Base-by-base conservation (phyloP, 2,797 vertebrate species). In the Antennarius maculatus region DNA sequence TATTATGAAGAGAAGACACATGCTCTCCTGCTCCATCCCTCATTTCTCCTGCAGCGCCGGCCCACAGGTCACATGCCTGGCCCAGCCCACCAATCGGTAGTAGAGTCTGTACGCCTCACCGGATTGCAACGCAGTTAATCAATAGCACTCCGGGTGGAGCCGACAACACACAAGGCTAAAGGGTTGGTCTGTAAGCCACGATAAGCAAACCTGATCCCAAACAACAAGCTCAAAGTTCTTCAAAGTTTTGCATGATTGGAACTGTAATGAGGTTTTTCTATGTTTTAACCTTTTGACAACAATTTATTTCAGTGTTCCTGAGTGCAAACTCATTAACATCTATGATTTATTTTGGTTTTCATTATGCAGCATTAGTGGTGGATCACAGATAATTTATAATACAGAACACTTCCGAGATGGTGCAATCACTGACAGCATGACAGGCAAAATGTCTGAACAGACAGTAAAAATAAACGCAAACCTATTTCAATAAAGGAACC, bases 1-100 rank as follows among this genome's bases (percentile, higher is more conserved):
- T 77, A 83, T 84, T 79, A 86, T 34, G 71, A 78, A 60, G 70
- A 66, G 83, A 67, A 84, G 75, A 82, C 39, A 28, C 88, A 90
- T 90, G 88, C 89, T 89, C 79, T 88, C 80, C 81, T 71, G 81
- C 74, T 61, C 54, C 72, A 67, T 78, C 75, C 69, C 74, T 63
- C 18, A 1, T 64, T 69, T 62, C 69, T 58, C 70, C 70, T 29
- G 57, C 64, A 70, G 66, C 59, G 10, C 47, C 7, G 46, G 53
- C 63, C 62, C 61, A 7, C 31, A 7, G 18, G 60, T 66, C 78
- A 68, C 65, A 13, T 42, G 65, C 72, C 11, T 42, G 58, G 61
- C 62, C 6, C 6, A 64, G 53, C 77, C 68, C 29, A 66, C 61
- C 71, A 69, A 74, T 81, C 73, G 63, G 62, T 60, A 71, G 63